Conservation (phyloP, 2,113 vertebrate genomes). For the Piaya cayana region DNA sequence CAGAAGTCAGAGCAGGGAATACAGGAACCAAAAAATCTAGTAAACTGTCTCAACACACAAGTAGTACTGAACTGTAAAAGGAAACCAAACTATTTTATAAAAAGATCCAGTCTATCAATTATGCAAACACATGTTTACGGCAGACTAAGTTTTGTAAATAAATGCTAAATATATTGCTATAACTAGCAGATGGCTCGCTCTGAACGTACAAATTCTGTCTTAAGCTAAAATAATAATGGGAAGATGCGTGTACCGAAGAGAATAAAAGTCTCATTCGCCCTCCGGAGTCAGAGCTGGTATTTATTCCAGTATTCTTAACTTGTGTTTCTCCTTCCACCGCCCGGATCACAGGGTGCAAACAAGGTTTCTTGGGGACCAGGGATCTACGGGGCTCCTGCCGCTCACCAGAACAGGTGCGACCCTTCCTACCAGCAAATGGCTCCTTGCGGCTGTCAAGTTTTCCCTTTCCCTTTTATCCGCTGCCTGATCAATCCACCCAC, state of each 20-base stretch:
- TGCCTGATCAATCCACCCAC: slow-evolving; percentile 16
- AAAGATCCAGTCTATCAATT: slow-evolving; percentile 20
- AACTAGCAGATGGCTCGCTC: slow-evolving; percentile 29
- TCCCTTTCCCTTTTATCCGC: not conserved
- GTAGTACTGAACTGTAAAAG: not conserved
- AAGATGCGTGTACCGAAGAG: not conserved
- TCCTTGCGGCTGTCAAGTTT: not conserved
- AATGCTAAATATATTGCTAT: slow-evolving; percentile 2
- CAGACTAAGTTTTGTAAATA: not conserved
- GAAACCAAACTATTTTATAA: not conserved
- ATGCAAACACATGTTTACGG: not conserved
- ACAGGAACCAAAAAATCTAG: not conserved
- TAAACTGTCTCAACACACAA: not conserved
- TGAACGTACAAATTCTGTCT: not conserved
- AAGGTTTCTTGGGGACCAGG: not conserved
- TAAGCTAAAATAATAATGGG: not conserved
- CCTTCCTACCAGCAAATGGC: not conserved
- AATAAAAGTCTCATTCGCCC: not conserved
- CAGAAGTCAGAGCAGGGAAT: not conserved
- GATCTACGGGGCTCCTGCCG: not conserved
- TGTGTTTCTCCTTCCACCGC: not conserved
- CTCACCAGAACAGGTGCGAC: not conserved
- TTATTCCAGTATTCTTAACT: not conserved
- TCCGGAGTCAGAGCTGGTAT: not conserved
- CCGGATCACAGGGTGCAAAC: not conserved